Evolutionary conservation across 2,113 vertebrate genomes (phyloP).

Genomic region (Ramphastos sulfuratus): DNA sequence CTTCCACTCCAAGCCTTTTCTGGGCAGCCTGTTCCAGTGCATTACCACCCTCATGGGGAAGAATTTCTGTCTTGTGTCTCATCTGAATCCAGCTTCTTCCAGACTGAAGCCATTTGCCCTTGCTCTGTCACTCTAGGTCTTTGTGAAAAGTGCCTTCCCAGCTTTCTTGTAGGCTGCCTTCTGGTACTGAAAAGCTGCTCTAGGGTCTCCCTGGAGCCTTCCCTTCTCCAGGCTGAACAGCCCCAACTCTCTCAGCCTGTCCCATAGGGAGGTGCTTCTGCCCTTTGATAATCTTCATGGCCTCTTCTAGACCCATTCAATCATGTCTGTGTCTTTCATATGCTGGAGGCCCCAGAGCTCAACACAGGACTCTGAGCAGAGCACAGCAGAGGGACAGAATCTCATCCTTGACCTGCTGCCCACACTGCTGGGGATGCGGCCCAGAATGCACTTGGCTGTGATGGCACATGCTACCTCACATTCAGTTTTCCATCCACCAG

Average conservation of each 20-base stretch:
- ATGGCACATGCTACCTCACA: not conserved
- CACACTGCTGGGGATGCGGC: no score
- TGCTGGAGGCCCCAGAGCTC: no score
- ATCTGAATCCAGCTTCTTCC: not conserved
- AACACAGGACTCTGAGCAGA: no score
- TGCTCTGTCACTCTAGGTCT: not conserved
- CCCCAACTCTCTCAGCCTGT: no score
- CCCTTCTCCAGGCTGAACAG: not conserved
- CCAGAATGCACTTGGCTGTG: no score
- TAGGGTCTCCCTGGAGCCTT: not conserved
- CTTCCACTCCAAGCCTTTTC: not conserved
- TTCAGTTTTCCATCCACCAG: not conserved
- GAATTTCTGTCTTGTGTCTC: not conserved
- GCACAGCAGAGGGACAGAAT: no score
- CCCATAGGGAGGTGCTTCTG: no score
- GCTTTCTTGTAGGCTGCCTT: not conserved
- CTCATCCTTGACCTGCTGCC: no score
- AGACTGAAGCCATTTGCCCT: not conserved
- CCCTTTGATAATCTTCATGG: no score
- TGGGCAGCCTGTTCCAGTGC: not conserved
- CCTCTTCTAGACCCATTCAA: no score
- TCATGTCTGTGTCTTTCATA: no score
- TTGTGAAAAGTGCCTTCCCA: not conserved
- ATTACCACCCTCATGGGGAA: not conserved
- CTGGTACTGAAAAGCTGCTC: not conserved